Percentiles rank a stretch among this genome's conserved stretches.
These are phyloP conservation scores for Patiria pectinifera DNA, from an alignment of 53 echinoderm and acorn worm species.

Conservation along the genomic window DNA sequence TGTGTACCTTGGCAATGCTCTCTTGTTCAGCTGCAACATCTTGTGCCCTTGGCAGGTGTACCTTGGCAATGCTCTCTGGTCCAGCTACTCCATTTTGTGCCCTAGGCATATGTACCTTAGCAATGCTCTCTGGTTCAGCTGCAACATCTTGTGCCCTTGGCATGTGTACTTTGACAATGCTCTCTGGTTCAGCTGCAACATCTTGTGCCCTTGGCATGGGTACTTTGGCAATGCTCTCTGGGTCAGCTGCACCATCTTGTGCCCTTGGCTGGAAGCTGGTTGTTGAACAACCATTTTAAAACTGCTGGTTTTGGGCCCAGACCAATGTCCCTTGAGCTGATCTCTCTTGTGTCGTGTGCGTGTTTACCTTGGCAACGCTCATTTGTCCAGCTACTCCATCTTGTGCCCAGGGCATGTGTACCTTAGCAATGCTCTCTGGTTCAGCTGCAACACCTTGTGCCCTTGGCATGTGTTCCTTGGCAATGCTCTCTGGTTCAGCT, in stretches of 20 bases:
- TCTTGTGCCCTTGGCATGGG: too few relatives aligned
- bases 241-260: not conserved
- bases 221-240: not conserved
- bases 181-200: not conserved
- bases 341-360: not conserved
- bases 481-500: not conserved
- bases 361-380: slow-evolving; percentile 17
- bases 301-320: not conserved
- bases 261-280: not conserved
- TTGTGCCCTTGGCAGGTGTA: not conserved
- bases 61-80: slow-evolving; percentile 15
- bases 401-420: not conserved
- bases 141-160: not conserved
- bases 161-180: slow-evolving; percentile 16
- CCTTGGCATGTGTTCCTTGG: not conserved
- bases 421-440: slow-evolving; percentile 32
- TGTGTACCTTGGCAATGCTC: not conserved
- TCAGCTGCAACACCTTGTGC: not conserved
- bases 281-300: not conserved
- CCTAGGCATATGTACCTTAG: not conserved
- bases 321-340: not conserved
- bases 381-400: not conserved
- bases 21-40: not conserved
- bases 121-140: not conserved
- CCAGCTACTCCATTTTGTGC: not conserved